A percentile compares a stretch with the other conserved stretches of the same genome.
Conservation (phyloP, 2,888 invertebrate species). For the Thecophora atra region DNA sequence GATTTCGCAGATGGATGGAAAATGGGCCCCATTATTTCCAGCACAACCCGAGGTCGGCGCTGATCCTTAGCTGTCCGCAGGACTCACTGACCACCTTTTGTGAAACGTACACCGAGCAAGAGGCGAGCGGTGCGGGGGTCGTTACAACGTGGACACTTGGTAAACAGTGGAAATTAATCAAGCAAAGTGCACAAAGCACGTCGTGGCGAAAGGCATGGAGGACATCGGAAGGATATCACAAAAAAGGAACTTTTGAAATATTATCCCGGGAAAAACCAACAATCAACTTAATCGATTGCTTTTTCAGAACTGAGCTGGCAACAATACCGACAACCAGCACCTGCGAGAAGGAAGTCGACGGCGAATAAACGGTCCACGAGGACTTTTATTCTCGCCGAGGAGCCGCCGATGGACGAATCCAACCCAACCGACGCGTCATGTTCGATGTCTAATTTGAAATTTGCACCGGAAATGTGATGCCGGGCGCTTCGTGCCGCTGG, state of each 20-base stretch:
- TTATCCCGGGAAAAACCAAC: slow-evolving; percentile 40
- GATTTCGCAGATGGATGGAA: slow-evolving; percentile 33
- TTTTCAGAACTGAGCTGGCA: slow-evolving; percentile 42
- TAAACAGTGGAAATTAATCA: slow-evolving; percentile 49
- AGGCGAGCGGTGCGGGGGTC: neutral
- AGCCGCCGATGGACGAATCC: neutral
- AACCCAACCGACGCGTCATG: slow-evolving; percentile 19
- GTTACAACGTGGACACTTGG: slow-evolving; percentile 39
- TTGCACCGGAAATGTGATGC: slow-evolving; percentile 22
- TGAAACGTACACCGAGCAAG: slow-evolving; percentile 6
- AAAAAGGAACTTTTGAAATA: slow-evolving; percentile 26
- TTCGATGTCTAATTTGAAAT: slow-evolving; percentile 35
- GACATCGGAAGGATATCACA: slow-evolving; percentile 17
- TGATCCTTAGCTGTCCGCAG: slow-evolving; percentile 21
- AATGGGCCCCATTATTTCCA: neutral
- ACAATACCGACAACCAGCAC: neutral
- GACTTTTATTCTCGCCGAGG: neutral
- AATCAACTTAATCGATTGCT: slow-evolving; percentile 45
- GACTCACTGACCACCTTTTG: slow-evolving; percentile 13
- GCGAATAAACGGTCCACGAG: neutral
- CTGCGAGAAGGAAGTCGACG: neutral
- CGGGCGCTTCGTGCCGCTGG: slow-evolving; percentile 18
- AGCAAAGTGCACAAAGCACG: slow-evolving; percentile 45
- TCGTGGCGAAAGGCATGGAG: slow-evolving; percentile 27
- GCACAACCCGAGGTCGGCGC: neutral